Conservation (phyloP, 2,888 invertebrate species). For the Ischnus inquisitorius region DNA sequence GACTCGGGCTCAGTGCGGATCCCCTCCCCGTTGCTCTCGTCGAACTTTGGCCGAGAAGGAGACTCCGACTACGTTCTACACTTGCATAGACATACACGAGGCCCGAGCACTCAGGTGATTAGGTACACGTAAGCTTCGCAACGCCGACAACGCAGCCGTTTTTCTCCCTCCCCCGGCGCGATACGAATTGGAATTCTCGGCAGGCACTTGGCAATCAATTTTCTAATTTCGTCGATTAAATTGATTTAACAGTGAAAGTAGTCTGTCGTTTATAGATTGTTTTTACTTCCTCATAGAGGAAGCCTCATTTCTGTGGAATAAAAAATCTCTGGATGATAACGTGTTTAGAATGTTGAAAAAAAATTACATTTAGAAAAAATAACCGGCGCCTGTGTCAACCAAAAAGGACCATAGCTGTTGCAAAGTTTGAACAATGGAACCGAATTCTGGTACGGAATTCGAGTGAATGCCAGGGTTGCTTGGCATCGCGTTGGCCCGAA, state of each 20-base stretch:
- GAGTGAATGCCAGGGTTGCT: no score
- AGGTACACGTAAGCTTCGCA: conserved; percentile 64
- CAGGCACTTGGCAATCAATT: conserved; percentile 17
- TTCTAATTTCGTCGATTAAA: conserved; percentile 15
- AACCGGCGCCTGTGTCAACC: no score
- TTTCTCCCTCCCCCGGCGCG: conserved; percentile 17
- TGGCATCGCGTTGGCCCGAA: no score
- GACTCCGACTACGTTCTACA: neutral
- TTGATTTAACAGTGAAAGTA: neutral
- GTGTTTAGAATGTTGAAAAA: no score
- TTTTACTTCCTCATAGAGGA: no score
- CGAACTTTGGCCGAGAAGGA: conserved; percentile 47
- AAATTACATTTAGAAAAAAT: no score
- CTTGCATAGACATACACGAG: conserved; percentile 1
- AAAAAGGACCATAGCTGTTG: no score
- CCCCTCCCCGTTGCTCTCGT: conserved; percentile 37
- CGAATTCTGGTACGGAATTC: no score
- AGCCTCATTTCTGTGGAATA: no score
- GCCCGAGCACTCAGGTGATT: conserved; percentile 70
- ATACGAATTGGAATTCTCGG: conserved; percentile 6
- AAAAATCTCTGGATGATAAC: no score
- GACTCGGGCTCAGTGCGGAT: conserved; percentile 41
- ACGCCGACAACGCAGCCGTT: conserved; percentile 38
- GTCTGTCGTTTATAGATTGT: neutral
- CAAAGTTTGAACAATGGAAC: no score